Base-by-base conservation (phyloP, 2,888 invertebrate species). In the Cremastobaeus sp. region DNA sequence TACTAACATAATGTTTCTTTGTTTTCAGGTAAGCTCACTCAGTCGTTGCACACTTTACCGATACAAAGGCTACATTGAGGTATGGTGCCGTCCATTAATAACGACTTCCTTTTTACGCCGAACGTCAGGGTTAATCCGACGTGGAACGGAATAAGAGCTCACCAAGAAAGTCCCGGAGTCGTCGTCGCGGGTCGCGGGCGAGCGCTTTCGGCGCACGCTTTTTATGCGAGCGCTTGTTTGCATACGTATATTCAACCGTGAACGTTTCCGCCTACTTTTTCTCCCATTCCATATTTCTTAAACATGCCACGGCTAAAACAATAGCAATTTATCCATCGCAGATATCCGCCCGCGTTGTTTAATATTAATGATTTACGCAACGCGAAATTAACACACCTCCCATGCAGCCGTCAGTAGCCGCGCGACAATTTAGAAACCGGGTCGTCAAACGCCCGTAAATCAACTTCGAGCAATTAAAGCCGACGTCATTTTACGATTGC, bases 401-500 rank as follows among this genome's bases (percentile, higher is more conserved):
- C 18, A 72, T 78, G 37, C 64, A 39, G 48, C 37, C 43, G 52
- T 60, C 64, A 65, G 74, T 74, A 77, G 77, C 76, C 69, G 72
- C 74, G 74, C 76, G 74, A 78, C 76, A 79, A 78, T 81, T 79
- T 76, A 78, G 77, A 81, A 81, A 82, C 77, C 81, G 76, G 76
- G 48, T 70, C 75, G 75, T 77, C 74, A 76, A 80, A 77, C 62
- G 66, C 39, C 65, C 71, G 76, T 82, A 80, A 81, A 80, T 83
- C 81, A 81, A 77, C 68, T 72, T 77, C 70, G 72, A 73, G 71
- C 76, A 78, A 82, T 82, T 79, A 81, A 3, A n/a, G n/a, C n/a
- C 77, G 77, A 81, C 79, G 77, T 81, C 78, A 80, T 81, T 81
- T 79, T 73, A 77, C 79, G 79, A 79, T 82, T 78, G n/a, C n/a